These are phyloP conservation scores for Conomelus anceps DNA, from an alignment of 2,888 invertebrate species.

Conservation along the genomic window DNA sequence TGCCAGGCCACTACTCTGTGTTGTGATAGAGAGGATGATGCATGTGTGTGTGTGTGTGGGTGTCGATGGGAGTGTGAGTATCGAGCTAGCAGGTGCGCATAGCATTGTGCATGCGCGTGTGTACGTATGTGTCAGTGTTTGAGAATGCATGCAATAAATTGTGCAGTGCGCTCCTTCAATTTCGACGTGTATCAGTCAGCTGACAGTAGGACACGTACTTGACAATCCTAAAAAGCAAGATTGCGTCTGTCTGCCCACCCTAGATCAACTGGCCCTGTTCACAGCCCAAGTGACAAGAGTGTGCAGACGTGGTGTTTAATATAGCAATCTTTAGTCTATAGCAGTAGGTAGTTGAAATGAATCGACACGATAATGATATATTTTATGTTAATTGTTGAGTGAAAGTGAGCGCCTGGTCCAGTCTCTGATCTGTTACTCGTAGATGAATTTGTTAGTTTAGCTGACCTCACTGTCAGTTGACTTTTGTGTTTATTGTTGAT, in stretches of 20 bases:
- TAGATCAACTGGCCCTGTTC: background rate
- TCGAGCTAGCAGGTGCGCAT: too few relatives aligned
- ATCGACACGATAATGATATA: background rate
- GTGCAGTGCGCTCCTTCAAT: background rate
- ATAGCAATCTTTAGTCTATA: background rate
- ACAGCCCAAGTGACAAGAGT: too few relatives aligned
- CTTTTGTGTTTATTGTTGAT: slow-evolving; percentile 26
- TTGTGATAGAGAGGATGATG: slow-evolving; percentile 21
- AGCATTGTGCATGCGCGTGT: too few relatives aligned
- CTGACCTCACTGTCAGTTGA: slow-evolving; percentile 23
- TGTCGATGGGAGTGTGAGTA: too few relatives aligned
- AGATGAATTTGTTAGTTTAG: slow-evolving; percentile 23
- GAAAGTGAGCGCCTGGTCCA: background rate
- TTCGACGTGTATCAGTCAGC: slow-evolving; percentile 8
- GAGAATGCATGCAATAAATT: too few relatives aligned
- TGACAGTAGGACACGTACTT: slow-evolving; percentile 20
- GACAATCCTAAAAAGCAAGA: slow-evolving; percentile 15
- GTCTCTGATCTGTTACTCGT: slow-evolving; percentile 8
- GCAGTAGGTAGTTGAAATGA: background rate
- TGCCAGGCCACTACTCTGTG: slow-evolving; percentile 27
- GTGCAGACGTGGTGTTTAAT: background rate
- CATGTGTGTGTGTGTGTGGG: background rate
- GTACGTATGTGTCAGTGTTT: slow-evolving; percentile 17
- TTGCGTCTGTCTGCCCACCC: background rate
- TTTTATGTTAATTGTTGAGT: slow-evolving; percentile 19